A percentile compares a stretch with the other conserved stretches of the same genome.
Evolutionary conservation across 2,888 invertebrate species (phyloP).

Genomic region (Drosophila birchii): DNA sequence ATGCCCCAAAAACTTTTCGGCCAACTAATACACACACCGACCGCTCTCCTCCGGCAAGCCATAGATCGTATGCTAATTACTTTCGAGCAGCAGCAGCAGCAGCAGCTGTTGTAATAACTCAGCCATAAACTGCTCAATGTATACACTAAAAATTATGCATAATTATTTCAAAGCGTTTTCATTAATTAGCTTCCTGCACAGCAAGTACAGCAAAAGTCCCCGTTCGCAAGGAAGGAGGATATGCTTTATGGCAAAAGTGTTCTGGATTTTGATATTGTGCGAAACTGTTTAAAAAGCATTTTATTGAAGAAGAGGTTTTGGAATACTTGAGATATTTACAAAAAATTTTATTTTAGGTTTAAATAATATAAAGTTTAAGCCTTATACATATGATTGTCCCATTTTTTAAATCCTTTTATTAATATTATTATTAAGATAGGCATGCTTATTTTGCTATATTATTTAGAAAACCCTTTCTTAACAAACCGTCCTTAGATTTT

Average conservation of each 20-base stretch:
- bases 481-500: no score
- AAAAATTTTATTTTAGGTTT: not conserved
- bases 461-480: no score
- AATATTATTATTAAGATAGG: no score
- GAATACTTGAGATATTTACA: not conserved
- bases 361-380: no score
- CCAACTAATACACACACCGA: conserved; percentile 1
- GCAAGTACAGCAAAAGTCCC: conserved; percentile 6
- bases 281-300: not conserved
- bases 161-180: conserved; percentile 82
- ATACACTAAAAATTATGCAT: conserved; percentile 83
- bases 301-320: not conserved
- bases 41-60: not conserved
- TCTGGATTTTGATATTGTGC: not conserved
- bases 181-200: conserved; percentile 74
- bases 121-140: conserved; percentile 81
- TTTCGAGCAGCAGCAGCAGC: conserved; percentile 60
- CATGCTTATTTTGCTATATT: no score
- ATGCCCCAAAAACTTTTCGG: conserved; percentile 46
- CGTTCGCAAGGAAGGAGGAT: not conserved
- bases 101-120: conserved; percentile 75
- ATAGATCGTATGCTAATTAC: conserved; percentile 73
- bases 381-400: no score
- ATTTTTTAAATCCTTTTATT: no score
- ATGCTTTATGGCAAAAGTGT: not conserved